These are phyloP conservation scores for Chloroceryle amazona DNA, from an alignment of 2,797 vertebrate genomes.

Conservation along the genomic window DNA sequence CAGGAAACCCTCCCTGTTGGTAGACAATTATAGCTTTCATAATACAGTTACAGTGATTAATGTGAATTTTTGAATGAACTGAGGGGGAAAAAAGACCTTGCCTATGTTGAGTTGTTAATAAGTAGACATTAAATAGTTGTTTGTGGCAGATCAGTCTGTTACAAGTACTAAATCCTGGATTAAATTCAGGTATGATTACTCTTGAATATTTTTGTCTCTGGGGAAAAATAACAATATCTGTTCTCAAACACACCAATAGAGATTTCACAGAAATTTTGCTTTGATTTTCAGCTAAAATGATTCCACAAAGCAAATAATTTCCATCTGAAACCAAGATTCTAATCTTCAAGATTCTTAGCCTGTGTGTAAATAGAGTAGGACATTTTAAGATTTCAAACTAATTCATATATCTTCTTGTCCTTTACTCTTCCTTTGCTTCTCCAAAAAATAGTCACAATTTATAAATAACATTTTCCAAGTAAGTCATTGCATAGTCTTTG, in stretches of 20 bases:
- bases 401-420: not conserved
- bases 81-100: not conserved
- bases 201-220: not conserved
- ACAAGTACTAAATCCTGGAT: not conserved
- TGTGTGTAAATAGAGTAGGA: not conserved
- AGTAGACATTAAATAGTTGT: not conserved
- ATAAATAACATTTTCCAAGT: not conserved
- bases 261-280: no score
- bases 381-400: not conserved
- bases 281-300: not conserved
- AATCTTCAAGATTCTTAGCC: not conserved
- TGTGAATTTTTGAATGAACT: not conserved
- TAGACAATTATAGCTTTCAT: not conserved
- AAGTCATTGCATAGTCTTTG: not conserved
- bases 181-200: not conserved
- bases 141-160: not conserved
- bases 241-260: not conserved
- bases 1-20: not conserved
- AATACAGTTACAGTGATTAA: not conserved
- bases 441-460: not conserved
- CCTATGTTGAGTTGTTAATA: not conserved
- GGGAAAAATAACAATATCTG: not conserved
- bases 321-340: not conserved
- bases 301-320: not conserved
- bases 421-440: not conserved